Evolutionary conservation across 2,888 invertebrate genomes (phyloP).

Genomic region (Drosophila borealis): DNA sequence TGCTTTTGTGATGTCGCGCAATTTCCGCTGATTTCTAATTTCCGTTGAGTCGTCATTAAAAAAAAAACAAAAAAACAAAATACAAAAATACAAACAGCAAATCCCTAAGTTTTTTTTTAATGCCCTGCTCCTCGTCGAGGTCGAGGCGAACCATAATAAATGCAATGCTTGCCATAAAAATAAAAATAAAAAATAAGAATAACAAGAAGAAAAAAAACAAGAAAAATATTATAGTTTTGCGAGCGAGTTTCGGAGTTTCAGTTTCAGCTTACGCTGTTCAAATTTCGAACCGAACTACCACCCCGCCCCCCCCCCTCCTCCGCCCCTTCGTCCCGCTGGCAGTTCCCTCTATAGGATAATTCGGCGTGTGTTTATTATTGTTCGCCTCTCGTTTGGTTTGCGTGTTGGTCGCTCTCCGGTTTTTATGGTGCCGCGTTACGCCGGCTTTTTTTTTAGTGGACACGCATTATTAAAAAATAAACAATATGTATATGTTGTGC

Average conservation of each 20-base stretch:
- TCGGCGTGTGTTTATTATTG: slow-evolving; percentile 69
- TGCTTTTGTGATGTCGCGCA: slow-evolving; percentile 57
- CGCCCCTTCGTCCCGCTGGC: not conserved
- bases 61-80: slow-evolving; percentile 10
- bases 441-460: slow-evolving; percentile 67
- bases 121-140: slow-evolving; percentile 45
- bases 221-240: slow-evolving; percentile 69
- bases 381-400: slow-evolving; percentile 54
- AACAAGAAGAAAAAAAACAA: slow-evolving; percentile 19
- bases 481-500: slow-evolving; percentile 68
- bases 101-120: slow-evolving; percentile 58
- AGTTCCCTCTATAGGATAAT: slow-evolving; percentile 16
- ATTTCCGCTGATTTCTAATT: slow-evolving; percentile 78
- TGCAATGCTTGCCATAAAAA: slow-evolving; percentile 74
- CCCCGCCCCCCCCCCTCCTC: not conserved
- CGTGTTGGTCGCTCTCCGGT: slow-evolving; percentile 61
- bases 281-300: slow-evolving; percentile 51
- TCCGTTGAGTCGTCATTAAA: slow-evolving; percentile 71
- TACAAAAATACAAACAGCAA: slow-evolving; percentile 37
- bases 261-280: slow-evolving; percentile 72
- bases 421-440: slow-evolving; percentile 75
- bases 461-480: slow-evolving; percentile 81
- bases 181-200: slow-evolving; percentile 41
- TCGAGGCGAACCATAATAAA: slow-evolving; percentile 65
- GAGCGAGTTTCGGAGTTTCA: slow-evolving; percentile 50